phyloP scores from a whole-genome alignment of 2,888 invertebrate species.

The Heterodera filipjevi region DNA sequence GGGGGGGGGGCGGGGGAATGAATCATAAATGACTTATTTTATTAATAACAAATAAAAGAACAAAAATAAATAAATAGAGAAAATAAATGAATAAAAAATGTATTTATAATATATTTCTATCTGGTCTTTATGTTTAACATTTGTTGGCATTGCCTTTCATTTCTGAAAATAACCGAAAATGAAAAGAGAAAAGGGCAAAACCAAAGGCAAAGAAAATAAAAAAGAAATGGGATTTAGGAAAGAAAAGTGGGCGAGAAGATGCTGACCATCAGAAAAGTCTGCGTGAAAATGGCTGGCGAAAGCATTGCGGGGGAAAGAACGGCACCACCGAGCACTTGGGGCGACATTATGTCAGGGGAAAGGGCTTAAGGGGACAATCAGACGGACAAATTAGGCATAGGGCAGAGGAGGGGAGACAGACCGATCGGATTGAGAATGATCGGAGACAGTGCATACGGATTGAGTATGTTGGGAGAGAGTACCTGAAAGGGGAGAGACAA shows the following conservation, averaged over 20 bases:
- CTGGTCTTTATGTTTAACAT: neutral
- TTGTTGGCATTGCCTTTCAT: too few relatives aligned
- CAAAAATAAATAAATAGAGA: conserved; percentile 23
- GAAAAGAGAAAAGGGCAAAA: conserved; percentile 10
- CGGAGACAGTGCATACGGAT: conserved; percentile 57
- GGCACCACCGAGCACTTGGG: conserved; percentile 49
- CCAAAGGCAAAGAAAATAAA: neutral
- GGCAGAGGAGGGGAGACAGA: neutral
- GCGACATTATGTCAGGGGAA: conserved; percentile 41
- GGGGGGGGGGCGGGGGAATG: neutral
- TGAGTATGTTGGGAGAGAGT: conserved; percentile 54
- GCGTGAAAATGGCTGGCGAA: conserved; percentile 55
- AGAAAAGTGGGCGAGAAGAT: conserved; percentile 56
- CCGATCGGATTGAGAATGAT: conserved; percentile 47
- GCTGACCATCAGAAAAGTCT: conserved; percentile 51
- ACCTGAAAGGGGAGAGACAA: conserved; percentile 22
- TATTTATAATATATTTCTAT: conserved; percentile 13
- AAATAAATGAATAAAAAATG: conserved; percentile 25
- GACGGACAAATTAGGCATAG: conserved; percentile 35
- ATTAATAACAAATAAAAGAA: neutral
- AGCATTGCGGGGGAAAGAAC: conserved; percentile 53
- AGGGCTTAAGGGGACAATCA: conserved; percentile 41
- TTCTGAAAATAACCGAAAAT: neutral
- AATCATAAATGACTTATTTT: neutral
- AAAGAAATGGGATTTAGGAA: conserved; percentile 30